Evolutionary conservation across 2,797 vertebrate species (phyloP).

Genomic region (Salarias fasciatus): DNA sequence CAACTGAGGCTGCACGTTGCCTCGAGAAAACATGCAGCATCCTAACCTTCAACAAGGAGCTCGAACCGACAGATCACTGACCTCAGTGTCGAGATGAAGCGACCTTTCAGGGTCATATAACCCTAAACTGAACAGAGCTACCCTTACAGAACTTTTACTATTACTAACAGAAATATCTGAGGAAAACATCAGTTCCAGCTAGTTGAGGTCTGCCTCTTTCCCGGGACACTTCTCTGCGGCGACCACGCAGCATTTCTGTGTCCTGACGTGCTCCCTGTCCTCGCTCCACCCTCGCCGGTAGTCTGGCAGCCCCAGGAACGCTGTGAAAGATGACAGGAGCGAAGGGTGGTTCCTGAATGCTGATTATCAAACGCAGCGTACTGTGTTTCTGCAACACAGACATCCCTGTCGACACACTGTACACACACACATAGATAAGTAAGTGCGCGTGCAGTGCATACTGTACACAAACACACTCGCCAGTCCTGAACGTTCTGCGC

Average conservation of each 20-base stretch:
- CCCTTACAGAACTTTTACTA: no score
- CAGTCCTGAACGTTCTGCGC: constrained; percentile 18
- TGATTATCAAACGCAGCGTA: constrained; percentile 55
- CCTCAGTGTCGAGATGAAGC: no score
- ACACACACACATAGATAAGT: constrained; percentile 3
- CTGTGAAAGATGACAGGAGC: constrained; percentile 66
- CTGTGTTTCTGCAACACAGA: constrained; percentile 24
- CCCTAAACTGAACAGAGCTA: no score
- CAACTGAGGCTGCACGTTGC: no score
- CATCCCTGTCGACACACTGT: not conserved
- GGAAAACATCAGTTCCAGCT: no score
- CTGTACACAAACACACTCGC: not conserved
- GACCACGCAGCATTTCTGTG: constrained; percentile 6
- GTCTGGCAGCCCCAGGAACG: constrained; percentile 42
- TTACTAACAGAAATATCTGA: no score
- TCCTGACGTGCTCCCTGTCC: constrained; percentile 43
- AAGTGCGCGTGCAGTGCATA: not conserved
- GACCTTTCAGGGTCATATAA: no score
- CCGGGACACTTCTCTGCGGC: constrained; percentile 8
- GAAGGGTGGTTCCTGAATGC: constrained; percentile 69
- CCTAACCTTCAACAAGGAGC: no score
- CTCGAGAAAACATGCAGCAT: no score
- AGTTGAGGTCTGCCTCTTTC: not conserved
- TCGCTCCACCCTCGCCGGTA: constrained; percentile 21
- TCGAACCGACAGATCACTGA: no score